These are phyloP conservation scores for Acronicta psi DNA, from an alignment of 2,888 invertebrate species.

Conservation along the genomic window DNA sequence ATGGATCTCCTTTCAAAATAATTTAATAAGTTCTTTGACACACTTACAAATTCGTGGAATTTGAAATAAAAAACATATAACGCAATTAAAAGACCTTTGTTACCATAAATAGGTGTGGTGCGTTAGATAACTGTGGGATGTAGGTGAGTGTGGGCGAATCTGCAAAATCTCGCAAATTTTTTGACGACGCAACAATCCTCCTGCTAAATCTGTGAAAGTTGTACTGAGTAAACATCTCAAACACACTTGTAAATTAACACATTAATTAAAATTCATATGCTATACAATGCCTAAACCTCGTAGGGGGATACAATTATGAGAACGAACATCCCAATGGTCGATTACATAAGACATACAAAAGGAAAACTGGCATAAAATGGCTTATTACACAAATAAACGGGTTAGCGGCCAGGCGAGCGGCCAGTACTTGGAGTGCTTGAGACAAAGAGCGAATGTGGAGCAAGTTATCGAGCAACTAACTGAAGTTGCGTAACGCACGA, in stretches of 20 bases:
- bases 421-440: slow-evolving; percentile 61
- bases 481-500: slow-evolving; percentile 76
- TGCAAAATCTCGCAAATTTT: slow-evolving; percentile 42
- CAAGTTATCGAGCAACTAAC: slow-evolving; percentile 80
- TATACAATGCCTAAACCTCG: slow-evolving; percentile 40
- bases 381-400: slow-evolving; percentile 49
- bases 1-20: too few species aligned
- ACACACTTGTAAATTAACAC: slow-evolving; percentile 26
- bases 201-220: slow-evolving; percentile 35
- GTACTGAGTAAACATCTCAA: slow-evolving; percentile 24
- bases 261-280: slow-evolving; percentile 52
- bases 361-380: slow-evolving; percentile 34
- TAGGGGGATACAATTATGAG: slow-evolving; percentile 42
- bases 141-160: slow-evolving; percentile 39
- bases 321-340: slow-evolving; percentile 44
- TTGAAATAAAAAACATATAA: slow-evolving; percentile 35
- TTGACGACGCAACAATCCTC: slow-evolving; percentile 23
- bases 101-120: slow-evolving; percentile 39
- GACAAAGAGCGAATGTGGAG: slow-evolving; percentile 85
- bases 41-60: slow-evolving; percentile 31
- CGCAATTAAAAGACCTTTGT: slow-evolving; percentile 47
- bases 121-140: slow-evolving; percentile 48
- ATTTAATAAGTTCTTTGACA: slow-evolving; percentile 28
- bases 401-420: slow-evolving; percentile 51
- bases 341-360: slow-evolving; percentile 47